These are phyloP conservation scores for Chromis chromis DNA, from an alignment of 2,797 vertebrate species.

Conservation along the genomic window DNA sequence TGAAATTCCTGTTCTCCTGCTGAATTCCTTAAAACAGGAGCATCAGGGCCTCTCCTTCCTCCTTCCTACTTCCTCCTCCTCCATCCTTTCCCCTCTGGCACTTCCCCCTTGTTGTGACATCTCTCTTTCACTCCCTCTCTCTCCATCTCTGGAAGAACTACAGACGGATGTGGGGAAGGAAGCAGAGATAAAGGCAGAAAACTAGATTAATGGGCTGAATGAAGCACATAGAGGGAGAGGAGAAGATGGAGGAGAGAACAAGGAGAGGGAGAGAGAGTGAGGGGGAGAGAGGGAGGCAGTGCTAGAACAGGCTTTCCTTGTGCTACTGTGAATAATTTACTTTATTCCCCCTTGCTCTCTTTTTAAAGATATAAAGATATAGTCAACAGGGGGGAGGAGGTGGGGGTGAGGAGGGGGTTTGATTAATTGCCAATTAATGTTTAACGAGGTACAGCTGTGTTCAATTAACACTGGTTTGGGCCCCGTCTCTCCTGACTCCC, in stretches of 20 bases:
- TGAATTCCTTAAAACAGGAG: conserved; percentile 24
- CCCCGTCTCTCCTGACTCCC: conserved; percentile 36
- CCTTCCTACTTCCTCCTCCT: conserved; percentile 1
- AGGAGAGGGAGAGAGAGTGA: conserved; percentile 36
- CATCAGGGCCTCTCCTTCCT: conserved; percentile 20
- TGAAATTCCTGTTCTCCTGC: conserved; percentile 13
- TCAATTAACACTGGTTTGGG: conserved; percentile 83
- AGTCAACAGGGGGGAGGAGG: conserved; percentile 62
- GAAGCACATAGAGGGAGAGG: conserved; percentile 38
- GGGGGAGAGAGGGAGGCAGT: conserved; percentile 29
- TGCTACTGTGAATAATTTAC: conserved; percentile 69
- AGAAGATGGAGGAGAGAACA: conserved; percentile 54
- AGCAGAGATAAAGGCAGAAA: conserved; percentile 74
- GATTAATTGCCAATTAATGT: conserved; percentile 88
- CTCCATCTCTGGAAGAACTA: conserved; percentile 47
- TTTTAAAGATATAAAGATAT: conserved; percentile 72
- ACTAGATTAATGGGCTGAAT: conserved; percentile 72
- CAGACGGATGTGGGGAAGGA: conserved; percentile 62
- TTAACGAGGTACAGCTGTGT: conserved; percentile 87
- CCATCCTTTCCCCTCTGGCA: conserved; percentile 36
- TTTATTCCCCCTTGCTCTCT: conserved; percentile 49
- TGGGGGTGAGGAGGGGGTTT: conserved; percentile 58
- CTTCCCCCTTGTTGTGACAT: conserved; percentile 62
- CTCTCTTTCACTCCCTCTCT: conserved; percentile 42
- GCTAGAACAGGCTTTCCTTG: conserved; percentile 54